Base-by-base conservation (phyloP, 30 jellyfish, hydroid and myxozoan genomes). In the Pseudorhiza aurosa region DNA sequence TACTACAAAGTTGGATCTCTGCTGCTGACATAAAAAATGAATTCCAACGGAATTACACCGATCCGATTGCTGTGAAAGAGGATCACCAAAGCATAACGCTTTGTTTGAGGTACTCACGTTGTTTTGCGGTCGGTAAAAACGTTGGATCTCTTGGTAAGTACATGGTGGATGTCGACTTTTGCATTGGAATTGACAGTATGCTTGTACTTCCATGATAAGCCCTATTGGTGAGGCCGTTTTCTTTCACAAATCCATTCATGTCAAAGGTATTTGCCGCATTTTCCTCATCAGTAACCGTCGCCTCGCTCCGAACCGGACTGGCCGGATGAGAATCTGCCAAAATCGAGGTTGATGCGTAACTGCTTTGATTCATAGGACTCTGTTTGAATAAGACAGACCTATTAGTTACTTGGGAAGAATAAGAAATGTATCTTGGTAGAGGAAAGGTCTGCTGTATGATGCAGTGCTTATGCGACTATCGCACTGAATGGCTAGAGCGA, bases 191-290 rank as follows among this genome's bases (percentile, higher is more conserved):
- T 42, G 77, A 39, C 2, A 75, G 55, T 0, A 56, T 42, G 57
- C 65, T 75, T 55, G 9, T 75, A 36, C 88, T 75, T 4, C 40
- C 28, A n/a, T 75, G 68, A 45, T 19, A 75, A 8, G 79, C 88
- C 40, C 27, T 37, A 53, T 75, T 75, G 28, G 25, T 27, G 17
- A 75, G 19, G 22, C 88, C 88, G 9, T 58, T 58, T 0, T 24
- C 55, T 17, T 18, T 40, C 15, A 27, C 29, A 31, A 58, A 26
- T 14, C 67, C 88, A 18, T 26, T 42, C 43, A 58, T 47, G 15
- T 28, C 53, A 7, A 18, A 26, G 8, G 28, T 59, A 2, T n/a
- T 29, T 17, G 32, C 12, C 7, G 35, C 25, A 17, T 31, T 64
- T 36, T 15, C 37, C 35, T 29, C 77, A 11, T 17, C 58, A 8